phyloP scores from a whole-genome alignment of 2,113 vertebrate species.

The Eonycteris spelaea region DNA sequence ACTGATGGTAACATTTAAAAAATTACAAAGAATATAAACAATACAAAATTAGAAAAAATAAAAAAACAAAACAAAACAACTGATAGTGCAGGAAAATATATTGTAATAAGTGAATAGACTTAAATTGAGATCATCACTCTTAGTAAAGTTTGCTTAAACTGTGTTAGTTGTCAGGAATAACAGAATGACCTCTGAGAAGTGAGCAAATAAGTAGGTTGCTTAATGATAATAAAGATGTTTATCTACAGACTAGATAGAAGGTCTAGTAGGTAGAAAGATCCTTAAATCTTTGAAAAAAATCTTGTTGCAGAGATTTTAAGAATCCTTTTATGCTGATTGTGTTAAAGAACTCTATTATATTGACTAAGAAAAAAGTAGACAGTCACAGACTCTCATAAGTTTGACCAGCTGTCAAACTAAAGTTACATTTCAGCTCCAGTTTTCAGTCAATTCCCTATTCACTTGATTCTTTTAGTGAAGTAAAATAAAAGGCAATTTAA shows the following conservation, averaged over 20 bases:
- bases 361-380: neutral
- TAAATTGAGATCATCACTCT: neutral
- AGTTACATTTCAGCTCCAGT: neutral
- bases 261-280: neutral
- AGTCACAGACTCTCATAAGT: neutral
- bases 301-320: neutral
- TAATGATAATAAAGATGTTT: neutral
- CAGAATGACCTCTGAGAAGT: neutral
- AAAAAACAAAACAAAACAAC: neutral
- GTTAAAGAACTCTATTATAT: neutral
- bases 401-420: neutral
- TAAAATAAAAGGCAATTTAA: neutral
- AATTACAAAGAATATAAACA: neutral
- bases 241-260: neutral
- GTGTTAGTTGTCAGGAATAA: neutral
- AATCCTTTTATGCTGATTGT: neutral
- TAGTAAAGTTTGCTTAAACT: neutral
- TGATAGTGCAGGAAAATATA: neutral
- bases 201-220: neutral
- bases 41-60: conserved; percentile 16
- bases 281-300: neutral
- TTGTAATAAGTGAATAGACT: neutral
- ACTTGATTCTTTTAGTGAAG: neutral
- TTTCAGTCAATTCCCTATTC: neutral
- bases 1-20: neutral